Conservation (phyloP, 2,113 vertebrate species). For the Stictonetta naevosa region DNA sequence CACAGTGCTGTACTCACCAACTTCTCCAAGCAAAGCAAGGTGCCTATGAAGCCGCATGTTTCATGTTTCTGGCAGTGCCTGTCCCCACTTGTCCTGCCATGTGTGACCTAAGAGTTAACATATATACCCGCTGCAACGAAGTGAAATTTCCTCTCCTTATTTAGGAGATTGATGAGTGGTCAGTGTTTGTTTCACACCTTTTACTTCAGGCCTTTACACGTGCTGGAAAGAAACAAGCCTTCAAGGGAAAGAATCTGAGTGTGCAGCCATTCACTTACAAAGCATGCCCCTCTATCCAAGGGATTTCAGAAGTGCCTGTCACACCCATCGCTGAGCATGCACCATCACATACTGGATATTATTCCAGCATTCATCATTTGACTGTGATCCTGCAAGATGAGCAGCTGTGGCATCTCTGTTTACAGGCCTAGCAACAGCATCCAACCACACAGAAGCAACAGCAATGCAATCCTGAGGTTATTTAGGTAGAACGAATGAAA, state of each 20-base stretch:
- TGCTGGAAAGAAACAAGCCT: background rate
- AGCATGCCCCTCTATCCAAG: background rate
- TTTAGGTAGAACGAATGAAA: background rate
- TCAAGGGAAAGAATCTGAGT: background rate
- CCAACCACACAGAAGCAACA: background rate
- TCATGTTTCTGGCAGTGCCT: background rate
- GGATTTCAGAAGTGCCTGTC: background rate
- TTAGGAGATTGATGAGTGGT: background rate
- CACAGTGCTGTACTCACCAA: background rate
- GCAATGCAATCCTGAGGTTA: background rate
- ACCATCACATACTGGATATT: background rate
- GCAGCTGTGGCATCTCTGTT: background rate
- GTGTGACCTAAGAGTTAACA: background rate
- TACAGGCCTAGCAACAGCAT: background rate
- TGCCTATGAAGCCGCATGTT: background rate
- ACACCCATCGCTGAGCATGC: background rate
- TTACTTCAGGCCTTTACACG: background rate
- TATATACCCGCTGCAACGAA: rapidly evolving
- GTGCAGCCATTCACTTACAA: background rate
- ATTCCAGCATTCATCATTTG: background rate
- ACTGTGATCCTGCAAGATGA: background rate
- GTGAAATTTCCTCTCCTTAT: background rate
- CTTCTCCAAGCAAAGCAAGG: background rate
- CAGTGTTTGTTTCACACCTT: background rate
- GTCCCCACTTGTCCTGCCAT: too few species aligned